Evolutionary conservation across 92 coral and sea anemone genomes (phyloP).

Genomic region (Heliopora coerulea): DNA sequence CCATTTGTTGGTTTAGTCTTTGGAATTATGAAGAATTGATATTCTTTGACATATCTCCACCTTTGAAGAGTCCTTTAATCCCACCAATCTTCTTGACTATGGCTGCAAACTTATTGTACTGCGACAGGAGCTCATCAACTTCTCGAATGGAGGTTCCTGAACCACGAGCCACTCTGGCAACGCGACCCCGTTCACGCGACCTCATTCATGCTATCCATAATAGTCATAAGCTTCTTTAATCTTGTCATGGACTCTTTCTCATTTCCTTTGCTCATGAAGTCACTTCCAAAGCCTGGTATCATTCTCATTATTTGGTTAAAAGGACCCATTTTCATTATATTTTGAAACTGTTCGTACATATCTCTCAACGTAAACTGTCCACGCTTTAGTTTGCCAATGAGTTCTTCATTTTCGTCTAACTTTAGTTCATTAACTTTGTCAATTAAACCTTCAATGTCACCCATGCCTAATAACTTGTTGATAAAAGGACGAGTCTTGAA

Average conservation of each 20-base stretch:
- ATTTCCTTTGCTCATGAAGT: constrained; percentile 92
- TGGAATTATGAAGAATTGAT: constrained; percentile 97
- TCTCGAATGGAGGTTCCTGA: constrained; percentile 95
- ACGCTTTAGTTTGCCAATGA: constrained; percentile 92
- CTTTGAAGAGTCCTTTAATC: constrained; percentile 97
- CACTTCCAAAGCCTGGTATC: constrained; percentile 98
- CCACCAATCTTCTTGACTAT: constrained; percentile 99
- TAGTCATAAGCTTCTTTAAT: constrained; percentile 91
- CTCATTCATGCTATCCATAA: constrained; percentile 99
- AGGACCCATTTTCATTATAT: constrained; percentile 99
- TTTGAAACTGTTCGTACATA: constrained; percentile 99
- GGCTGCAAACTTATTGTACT: constrained; percentile 94
- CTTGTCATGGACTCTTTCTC: constrained; percentile 99
- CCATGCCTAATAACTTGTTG: constrained; percentile 96
- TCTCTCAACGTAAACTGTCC: constrained; percentile 96
- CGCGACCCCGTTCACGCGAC: constrained; percentile 94
- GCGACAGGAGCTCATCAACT: constrained; percentile 91
- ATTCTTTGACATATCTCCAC: constrained; percentile 97
- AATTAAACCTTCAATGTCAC: constrained; percentile 96
- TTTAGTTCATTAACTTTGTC: constrained; percentile 96
- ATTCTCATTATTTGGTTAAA: constrained; percentile 98
- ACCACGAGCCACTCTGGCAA: constrained; percentile 95
- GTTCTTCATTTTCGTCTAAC: constrained; percentile 94
- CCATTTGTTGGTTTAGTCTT: constrained; percentile 99
- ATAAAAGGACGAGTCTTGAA: constrained; percentile 98